Percentiles rank a stretch among this genome's conserved stretches.
These are phyloP conservation scores for Lepus americanus DNA, from an alignment of 2,113 vertebrate species.

Conservation along the genomic window DNA sequence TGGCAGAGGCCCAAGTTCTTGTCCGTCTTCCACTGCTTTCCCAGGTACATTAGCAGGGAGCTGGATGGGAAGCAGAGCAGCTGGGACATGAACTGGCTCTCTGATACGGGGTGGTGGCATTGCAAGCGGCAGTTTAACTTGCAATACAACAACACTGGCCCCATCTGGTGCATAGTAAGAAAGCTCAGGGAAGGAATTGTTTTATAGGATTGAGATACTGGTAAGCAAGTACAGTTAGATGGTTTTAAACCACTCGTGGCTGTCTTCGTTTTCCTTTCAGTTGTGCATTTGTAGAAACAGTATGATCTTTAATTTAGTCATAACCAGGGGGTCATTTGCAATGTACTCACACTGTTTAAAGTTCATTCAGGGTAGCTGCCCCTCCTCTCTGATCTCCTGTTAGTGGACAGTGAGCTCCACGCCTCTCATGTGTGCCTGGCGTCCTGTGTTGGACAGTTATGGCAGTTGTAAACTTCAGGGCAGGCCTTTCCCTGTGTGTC, in stretches of 20 bases:
- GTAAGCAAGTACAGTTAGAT: neutral
- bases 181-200: slow-evolving; percentile 9
- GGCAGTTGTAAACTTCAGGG: neutral
- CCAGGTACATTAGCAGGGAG: too few relatives aligned
- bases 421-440: neutral
- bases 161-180: neutral
- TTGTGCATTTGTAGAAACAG: slow-evolving; percentile 23
- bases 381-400: neutral
- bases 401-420: neutral
- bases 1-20: too few relatives aligned
- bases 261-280: slow-evolving; percentile 25
- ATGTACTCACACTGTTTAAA: neutral
- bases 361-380: neutral
- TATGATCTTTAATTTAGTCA: slow-evolving; percentile 25
- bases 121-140: too few relatives aligned
- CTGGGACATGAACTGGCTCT: too few relatives aligned
- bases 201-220: neutral
- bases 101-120: too few relatives aligned
- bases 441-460: neutral
- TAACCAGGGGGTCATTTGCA: slow-evolving; percentile 31
- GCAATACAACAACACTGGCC: too few relatives aligned
- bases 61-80: too few relatives aligned
- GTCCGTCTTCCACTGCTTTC: too few relatives aligned
- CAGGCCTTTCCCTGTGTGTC: neutral
- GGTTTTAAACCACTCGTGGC: neutral